These are phyloP conservation scores for Lagopus leucura DNA, from an alignment of 2,113 vertebrate genomes.

Conservation along the genomic window DNA sequence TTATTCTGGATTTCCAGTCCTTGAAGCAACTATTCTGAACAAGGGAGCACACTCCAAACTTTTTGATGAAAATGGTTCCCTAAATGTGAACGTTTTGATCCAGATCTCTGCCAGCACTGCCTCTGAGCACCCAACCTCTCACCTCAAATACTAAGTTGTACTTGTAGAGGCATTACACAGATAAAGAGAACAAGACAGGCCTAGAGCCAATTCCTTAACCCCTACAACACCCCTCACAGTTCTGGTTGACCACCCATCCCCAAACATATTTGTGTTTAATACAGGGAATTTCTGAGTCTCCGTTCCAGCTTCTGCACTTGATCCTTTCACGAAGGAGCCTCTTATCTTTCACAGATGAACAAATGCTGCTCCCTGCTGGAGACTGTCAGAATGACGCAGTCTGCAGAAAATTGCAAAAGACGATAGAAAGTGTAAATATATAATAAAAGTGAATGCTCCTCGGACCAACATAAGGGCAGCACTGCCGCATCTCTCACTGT, in stretches of 20 bases:
- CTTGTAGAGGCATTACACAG: background rate
- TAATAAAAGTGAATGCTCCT: background rate
- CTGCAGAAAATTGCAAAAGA: background rate
- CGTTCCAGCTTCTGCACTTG: background rate
- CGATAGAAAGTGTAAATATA: background rate
- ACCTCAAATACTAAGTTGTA: background rate
- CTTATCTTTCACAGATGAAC: conserved; percentile 10
- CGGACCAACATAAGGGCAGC: too few relatives aligned
- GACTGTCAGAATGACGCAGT: background rate
- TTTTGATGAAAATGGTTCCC: background rate
- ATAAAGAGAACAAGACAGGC: background rate
- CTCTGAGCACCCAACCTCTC: background rate
- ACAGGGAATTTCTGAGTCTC: background rate
- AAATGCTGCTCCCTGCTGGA: conserved; percentile 74
- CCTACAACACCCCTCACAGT: background rate
- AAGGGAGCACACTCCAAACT: background rate
- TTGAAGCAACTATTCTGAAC: background rate
- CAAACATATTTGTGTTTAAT: background rate
- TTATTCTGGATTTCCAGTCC: background rate
- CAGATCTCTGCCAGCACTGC: background rate
- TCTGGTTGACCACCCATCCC: background rate
- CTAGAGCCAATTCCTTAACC: background rate
- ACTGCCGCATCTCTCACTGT: background rate
- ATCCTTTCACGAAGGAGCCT: background rate
- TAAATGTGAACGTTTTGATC: conserved; percentile 19